Base-by-base conservation (phyloP, 64 coral and sea anemone species). In the Porites australiensis region DNA sequence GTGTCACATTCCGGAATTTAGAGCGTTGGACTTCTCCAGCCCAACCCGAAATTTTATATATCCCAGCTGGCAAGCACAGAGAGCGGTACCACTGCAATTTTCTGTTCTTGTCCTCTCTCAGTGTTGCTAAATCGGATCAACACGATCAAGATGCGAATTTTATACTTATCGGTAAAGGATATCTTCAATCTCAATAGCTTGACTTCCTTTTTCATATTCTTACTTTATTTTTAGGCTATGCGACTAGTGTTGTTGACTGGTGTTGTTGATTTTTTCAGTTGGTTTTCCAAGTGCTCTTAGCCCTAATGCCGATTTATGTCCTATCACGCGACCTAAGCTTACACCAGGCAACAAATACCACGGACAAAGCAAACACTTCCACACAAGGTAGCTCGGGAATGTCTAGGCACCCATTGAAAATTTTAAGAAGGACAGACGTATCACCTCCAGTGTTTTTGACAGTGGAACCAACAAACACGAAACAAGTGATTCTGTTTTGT, bases 401-500 rank as follows among this genome's bases (percentile, higher is more conserved):
- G 27, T 37, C 1, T 37, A 37, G 1, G 27, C 27, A 1, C 27
- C 27, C 27, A 37, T 37, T 37, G 27, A 37, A 37, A 37, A 37
- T 37, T 37, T 8, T 19, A 60, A 9, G 0, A 83, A 51, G 46
- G 18, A 84, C 2, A 19, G 16, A 18, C 3, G 8, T n/a, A n/a
- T n/a, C n/a, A 16, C 73, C 48, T 20, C 6, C 49, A 48, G 44
- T 49, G 4, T 22, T 47, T 5, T 78, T 87, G 13, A 79, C 91
- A 5, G 67, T 23, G 70, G 22, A 8, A 2, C 82, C 82, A 63
- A 87, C 91, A 50, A 93, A 86, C 60, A 69, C 13, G 23, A 20
- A 63, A 45, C 58, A 48, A 87, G 49, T 87, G 19, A 55, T 48
- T 3, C 13, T 93, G 8, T 93, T 93, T 70, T 60, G 72, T 71